Conservation (phyloP, 64 coral and sea anemone genomes). For the Anthopleura sola region DNA sequence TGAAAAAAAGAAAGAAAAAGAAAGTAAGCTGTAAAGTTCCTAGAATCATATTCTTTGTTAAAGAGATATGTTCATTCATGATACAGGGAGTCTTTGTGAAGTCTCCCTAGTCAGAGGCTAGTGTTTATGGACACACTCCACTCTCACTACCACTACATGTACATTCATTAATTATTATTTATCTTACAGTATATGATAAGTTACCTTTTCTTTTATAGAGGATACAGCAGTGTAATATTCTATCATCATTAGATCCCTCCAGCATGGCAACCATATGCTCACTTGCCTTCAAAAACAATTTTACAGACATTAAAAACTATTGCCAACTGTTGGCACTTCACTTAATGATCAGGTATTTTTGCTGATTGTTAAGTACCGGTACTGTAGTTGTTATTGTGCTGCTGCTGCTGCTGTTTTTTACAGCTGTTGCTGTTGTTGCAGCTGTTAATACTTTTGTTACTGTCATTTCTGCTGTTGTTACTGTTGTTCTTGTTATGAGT, state of each 20-base stretch:
- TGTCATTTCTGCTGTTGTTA: neutral
- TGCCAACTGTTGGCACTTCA: no score
- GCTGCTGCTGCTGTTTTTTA: no score
- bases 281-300: slow-evolving; percentile 19
- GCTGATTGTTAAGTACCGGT: no score
- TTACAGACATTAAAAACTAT: neutral
- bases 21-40: neutral
- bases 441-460: neutral
- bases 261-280: slow-evolving; percentile 47
- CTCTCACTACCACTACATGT: no score
- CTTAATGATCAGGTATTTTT: no score
- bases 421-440: no score
- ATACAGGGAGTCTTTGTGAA: no score
- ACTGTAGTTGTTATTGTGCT: no score
- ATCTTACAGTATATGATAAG: neutral
- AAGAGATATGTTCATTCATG: no score
- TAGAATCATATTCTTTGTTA: neutral
- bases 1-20: slow-evolving; percentile 15
- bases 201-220: slow-evolving; percentile 73
- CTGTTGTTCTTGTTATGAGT: neutral
- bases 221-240: slow-evolving; percentile 87
- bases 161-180: no score
- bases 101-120: no score
- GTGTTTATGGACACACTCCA: no score
- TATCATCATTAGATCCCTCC: slow-evolving; percentile 83